Evolutionary conservation across 2,797 vertebrate species (phyloP).

Genomic region (Gymnopithys bicolor): DNA sequence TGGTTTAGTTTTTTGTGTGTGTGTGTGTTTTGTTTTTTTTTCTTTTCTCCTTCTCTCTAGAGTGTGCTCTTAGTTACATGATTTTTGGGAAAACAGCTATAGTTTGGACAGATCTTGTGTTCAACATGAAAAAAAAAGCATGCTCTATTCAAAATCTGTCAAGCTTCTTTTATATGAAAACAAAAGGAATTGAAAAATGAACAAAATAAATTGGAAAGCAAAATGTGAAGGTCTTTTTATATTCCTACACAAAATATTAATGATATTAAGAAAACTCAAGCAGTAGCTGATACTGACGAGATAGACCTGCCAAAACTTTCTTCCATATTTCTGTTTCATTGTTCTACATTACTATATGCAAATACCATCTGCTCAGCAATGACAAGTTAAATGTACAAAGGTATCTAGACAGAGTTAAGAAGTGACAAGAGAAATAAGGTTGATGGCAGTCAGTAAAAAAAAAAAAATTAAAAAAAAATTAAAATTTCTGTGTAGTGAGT

Average conservation of each 20-base stretch:
- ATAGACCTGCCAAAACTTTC: neutral
- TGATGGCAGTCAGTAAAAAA: neutral
- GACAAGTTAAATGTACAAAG: neutral
- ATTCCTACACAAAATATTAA: neutral
- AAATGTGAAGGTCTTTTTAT: neutral
- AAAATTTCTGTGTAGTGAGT: neutral
- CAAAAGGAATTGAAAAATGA: neutral
- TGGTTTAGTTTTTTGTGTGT: no score
- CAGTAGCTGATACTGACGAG: neutral
- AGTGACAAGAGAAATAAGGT: neutral
- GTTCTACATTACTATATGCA: neutral
- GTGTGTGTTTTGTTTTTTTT: no score
- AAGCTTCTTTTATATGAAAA: constrained; percentile 1
- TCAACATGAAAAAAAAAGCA: neutral
- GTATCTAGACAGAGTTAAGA: neutral
- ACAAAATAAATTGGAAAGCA: constrained; percentile 2
- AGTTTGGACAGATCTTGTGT: neutral
- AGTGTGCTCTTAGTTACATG: neutral
- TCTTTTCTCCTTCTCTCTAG: neutral
- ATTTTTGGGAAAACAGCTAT: neutral
- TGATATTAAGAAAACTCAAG: neutral
- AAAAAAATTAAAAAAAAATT: neutral
- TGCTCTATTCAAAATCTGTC: neutral
- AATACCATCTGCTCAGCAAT: neutral
- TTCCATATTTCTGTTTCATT: neutral